Conservation (phyloP, 2,888 invertebrate genomes). For the Eremobia ochroleuca region DNA sequence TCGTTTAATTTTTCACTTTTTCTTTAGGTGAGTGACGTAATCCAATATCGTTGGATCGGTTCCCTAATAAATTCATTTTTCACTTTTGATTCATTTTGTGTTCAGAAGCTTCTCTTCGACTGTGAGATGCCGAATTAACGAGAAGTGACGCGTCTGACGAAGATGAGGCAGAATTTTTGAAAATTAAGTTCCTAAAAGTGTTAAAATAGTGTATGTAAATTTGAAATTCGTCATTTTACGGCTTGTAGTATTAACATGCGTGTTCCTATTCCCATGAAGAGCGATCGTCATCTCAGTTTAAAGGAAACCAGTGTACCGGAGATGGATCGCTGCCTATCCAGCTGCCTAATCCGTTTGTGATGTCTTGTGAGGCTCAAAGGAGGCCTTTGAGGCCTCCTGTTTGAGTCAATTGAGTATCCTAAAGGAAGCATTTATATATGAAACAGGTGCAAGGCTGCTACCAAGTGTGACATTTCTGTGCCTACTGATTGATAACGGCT, state of each 20-base stretch:
- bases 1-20: background rate
- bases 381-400: constrained; percentile 16
- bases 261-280: background rate
- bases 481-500: too few relatives aligned
- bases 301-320: constrained; percentile 4
- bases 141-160: too few relatives aligned
- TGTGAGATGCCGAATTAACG: too few relatives aligned
- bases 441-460: background rate
- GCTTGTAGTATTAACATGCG: background rate
- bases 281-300: background rate
- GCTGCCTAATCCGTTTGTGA: constrained; percentile 16
- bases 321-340: constrained; percentile 7
- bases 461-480: background rate
- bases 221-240: background rate
- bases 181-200: background rate
- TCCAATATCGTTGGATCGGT: background rate
- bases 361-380: constrained; percentile 27
- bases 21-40: background rate
- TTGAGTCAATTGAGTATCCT: constrained; percentile 5
- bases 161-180: background rate
- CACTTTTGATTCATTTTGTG: background rate
- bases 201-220: background rate
- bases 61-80: background rate
- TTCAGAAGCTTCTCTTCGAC: background rate
- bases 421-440: background rate